These are phyloP conservation scores for Anisognathus igniventris DNA, from an alignment of 2,797 vertebrate species.

Conservation along the genomic window DNA sequence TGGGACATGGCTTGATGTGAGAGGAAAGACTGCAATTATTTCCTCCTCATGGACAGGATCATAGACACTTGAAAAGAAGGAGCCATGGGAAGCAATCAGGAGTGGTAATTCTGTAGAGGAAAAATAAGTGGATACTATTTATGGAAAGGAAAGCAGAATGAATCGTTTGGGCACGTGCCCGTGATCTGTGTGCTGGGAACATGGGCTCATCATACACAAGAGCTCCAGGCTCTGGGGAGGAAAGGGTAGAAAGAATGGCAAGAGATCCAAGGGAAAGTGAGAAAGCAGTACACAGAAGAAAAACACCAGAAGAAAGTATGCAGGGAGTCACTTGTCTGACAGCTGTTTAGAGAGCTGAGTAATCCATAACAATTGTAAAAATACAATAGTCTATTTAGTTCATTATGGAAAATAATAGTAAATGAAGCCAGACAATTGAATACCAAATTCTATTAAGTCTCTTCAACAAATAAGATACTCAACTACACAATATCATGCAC, in stretches of 20 bases:
- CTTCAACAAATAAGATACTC: background rate
- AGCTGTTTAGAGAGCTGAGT: background rate
- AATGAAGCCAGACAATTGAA: background rate
- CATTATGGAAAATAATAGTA: background rate
- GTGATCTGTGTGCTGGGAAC: background rate
- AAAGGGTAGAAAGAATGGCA: background rate
- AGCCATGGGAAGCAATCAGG: background rate
- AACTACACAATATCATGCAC: background rate
- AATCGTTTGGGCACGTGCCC: background rate
- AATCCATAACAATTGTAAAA: background rate
- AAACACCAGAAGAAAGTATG: background rate
- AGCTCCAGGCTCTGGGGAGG: background rate
- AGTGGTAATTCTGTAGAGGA: background rate
- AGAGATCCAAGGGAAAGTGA: background rate
- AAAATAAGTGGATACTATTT: background rate
- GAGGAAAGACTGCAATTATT: background rate
- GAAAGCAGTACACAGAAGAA: background rate
- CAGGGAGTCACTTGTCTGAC: background rate
- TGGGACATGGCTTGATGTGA: background rate
- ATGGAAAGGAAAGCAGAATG: background rate
- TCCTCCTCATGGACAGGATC: background rate
- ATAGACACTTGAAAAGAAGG: background rate
- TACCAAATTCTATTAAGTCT: background rate
- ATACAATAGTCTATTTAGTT: background rate
- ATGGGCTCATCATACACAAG: background rate